phyloP scores from a whole-genome alignment of 1,140 invertebrate species.

The Bombus picipes region DNA sequence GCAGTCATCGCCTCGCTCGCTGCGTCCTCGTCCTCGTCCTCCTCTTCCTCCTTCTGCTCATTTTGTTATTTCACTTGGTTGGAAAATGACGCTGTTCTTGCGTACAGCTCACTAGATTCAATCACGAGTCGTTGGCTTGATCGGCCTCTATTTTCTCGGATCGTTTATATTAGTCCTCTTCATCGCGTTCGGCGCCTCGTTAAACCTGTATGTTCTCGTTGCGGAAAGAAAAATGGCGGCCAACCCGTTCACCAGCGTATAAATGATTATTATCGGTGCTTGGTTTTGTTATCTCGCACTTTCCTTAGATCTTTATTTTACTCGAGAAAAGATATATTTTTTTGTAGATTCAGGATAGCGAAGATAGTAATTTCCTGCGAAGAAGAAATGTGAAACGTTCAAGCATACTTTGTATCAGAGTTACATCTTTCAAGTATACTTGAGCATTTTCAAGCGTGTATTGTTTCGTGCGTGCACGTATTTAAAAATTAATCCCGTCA shows the following conservation, averaged over 20 bases:
- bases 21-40: not conserved
- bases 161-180: not conserved
- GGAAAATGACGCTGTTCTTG: not conserved
- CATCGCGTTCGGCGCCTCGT: not conserved
- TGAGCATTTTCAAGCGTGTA: too few relatives aligned
- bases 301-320: not conserved
- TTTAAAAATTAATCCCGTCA: too few relatives aligned
- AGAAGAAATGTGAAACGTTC: too few relatives aligned
- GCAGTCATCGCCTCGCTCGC: not conserved
- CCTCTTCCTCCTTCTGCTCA: not conserved
- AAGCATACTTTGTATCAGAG: too few relatives aligned
- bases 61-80: constrained; percentile 7
- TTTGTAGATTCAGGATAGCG: not conserved
- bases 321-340: not conserved
- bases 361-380: too few relatives aligned
- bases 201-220: not conserved
- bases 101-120: too few relatives aligned
- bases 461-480: too few relatives aligned
- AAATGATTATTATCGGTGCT: too few relatives aligned
- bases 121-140: constrained; percentile 12
- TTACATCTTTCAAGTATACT: too few relatives aligned
- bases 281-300: too few relatives aligned
- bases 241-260: not conserved
- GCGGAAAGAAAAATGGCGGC: not conserved
- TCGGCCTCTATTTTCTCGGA: constrained; percentile 22